Conservation (phyloP, 2,888 invertebrate species). For the Octodonta nipae region DNA sequence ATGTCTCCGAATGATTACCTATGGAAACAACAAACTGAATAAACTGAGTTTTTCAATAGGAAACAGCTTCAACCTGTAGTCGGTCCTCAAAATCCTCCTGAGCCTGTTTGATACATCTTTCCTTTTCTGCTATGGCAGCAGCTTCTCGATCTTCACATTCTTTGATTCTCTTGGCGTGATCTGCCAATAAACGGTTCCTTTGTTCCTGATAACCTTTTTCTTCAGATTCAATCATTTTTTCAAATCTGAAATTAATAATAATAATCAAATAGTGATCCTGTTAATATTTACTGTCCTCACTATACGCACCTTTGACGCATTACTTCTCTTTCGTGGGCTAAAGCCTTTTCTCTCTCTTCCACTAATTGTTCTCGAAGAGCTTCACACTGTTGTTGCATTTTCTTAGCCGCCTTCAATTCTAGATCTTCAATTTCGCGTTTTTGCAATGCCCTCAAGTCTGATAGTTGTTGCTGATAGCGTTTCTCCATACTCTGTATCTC, state of each 20-base stretch:
- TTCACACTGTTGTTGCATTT: conserved; percentile 48
- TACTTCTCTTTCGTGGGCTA: conserved; percentile 47
- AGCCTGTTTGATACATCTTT: conserved; percentile 36
- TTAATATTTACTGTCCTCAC: too few relatives aligned
- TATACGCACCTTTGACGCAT: conserved; percentile 40
- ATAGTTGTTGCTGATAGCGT: conserved; percentile 50
- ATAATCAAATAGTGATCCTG: too few relatives aligned
- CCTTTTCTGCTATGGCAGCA: conserved; percentile 35
- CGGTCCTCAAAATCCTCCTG: conserved; percentile 40
- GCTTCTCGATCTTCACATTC: conserved; percentile 39
- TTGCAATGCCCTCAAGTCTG: conserved; percentile 53
- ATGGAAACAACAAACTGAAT: neutral
- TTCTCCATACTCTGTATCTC: conserved; percentile 69
- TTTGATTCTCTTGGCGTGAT: conserved; percentile 33
- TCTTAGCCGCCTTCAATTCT: conserved; percentile 45
- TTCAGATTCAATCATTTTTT: conserved; percentile 43
- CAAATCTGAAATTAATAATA: conserved; percentile 32
- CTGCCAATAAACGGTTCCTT: conserved; percentile 38
- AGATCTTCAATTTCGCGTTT: conserved; percentile 53
- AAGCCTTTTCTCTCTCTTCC: conserved; percentile 47
- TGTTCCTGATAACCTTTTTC: conserved; percentile 44
- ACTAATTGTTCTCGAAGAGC: conserved; percentile 46
- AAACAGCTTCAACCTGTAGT: conserved; percentile 28
- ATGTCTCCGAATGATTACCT: conserved; percentile 36
- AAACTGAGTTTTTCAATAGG: conserved; percentile 1